A percentile compares a stretch with the other conserved stretches of the same genome.
Evolutionary conservation across 2,888 invertebrate species (phyloP).

Genomic region (Ochropleura leucogaster): DNA sequence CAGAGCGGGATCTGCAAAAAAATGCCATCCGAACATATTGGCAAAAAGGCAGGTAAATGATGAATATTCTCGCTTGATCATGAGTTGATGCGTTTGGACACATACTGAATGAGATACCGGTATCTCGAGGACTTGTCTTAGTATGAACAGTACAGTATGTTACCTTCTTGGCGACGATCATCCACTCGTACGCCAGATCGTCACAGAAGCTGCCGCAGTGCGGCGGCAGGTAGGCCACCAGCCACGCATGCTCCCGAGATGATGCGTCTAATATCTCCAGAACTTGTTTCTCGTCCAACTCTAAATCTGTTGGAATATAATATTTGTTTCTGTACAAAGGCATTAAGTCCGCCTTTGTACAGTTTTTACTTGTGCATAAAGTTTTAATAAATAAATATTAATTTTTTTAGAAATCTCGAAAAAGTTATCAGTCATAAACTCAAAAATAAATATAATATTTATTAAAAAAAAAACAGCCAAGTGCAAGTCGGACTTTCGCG

Average conservation of each 20-base stretch:
- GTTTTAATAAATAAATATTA: too few species aligned
- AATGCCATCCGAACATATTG: background rate
- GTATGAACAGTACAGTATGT: background rate
- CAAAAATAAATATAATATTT: too few species aligned
- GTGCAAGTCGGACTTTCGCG: too few species aligned
- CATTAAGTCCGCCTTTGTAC: too few species aligned
- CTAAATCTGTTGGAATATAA: conserved; percentile 72
- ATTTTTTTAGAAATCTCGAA: background rate
- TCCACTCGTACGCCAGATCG: conserved; percentile 77
- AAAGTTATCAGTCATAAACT: too few species aligned
- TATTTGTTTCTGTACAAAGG: too few species aligned
- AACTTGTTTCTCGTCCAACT: conserved; percentile 77
- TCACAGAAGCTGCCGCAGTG: conserved; percentile 76
- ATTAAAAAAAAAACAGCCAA: too few species aligned
- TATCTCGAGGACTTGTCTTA: background rate
- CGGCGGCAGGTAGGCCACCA: conserved; percentile 82
- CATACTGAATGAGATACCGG: too few species aligned
- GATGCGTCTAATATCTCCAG: conserved; percentile 77
- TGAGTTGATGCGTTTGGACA: background rate
- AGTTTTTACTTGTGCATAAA: too few species aligned
- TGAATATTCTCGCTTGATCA: background rate
- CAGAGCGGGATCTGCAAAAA: background rate
- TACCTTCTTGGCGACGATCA: conserved; percentile 80
- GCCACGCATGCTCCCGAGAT: conserved; percentile 78
- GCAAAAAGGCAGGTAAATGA: background rate